These are phyloP conservation scores for Cotesia chilonis DNA, from an alignment of 1,140 invertebrate species.

Conservation along the genomic window DNA sequence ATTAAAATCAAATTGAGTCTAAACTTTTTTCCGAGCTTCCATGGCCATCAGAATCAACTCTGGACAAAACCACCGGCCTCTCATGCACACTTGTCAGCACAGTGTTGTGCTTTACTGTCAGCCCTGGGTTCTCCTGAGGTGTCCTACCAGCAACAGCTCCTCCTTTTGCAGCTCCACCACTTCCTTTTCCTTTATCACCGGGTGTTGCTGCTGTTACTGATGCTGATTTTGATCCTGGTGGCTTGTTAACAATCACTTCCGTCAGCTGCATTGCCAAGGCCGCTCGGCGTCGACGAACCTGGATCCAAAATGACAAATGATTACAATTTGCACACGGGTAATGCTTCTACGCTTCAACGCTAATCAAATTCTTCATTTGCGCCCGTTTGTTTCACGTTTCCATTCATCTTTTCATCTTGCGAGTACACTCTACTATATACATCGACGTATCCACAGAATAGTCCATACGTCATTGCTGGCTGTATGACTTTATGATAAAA, in stretches of 20 bases:
- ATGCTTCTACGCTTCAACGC: conserved; percentile 4
- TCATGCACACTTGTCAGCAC: neutral
- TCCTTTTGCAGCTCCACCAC: neutral
- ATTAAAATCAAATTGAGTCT: too few relatives aligned
- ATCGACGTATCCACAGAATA: too few relatives aligned
- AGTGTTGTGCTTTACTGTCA: neutral
- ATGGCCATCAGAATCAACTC: neutral
- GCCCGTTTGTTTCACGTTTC: conserved; percentile 16
- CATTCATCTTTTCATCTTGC: neutral
- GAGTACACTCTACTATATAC: neutral
- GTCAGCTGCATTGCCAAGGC: conserved; percentile 49
- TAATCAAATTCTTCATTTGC: conserved; percentile 27
- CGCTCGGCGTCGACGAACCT: conserved; percentile 48
- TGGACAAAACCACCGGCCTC: conserved; percentile 2
- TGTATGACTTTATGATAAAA: too few relatives aligned
- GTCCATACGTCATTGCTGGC: too few relatives aligned
- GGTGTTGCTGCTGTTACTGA: conserved; percentile 17
- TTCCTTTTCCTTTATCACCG: neutral
- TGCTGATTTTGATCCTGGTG: neutral
- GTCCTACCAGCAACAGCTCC: too few relatives aligned
- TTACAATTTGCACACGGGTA: conserved; percentile 22
- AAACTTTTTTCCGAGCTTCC: neutral
- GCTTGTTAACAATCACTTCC: conserved; percentile 44
- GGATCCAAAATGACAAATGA: conserved; percentile 28
- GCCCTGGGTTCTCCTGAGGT: too few relatives aligned